Percentiles rank a stretch among this genome's conserved stretches.
phyloP scores from a whole-genome alignment of 2,113 vertebrate genomes.

The Xiphophorus hellerii region DNA sequence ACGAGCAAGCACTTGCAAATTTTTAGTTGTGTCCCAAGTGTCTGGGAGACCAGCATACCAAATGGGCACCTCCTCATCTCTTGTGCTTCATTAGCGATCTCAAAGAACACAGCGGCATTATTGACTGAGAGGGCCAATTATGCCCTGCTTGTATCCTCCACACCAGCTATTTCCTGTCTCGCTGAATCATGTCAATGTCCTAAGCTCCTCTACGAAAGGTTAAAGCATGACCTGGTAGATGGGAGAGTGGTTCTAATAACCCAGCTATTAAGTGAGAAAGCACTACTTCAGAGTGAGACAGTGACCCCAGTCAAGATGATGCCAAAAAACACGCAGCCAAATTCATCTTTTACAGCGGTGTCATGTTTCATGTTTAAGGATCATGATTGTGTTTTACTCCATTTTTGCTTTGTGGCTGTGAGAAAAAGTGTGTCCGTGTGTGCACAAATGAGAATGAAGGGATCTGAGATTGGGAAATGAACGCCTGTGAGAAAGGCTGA shows the following conservation, averaged over 20 bases:
- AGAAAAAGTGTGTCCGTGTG: conserved; percentile 13
- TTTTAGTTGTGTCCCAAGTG: conserved; percentile 24
- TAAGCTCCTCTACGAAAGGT: conserved; percentile 47
- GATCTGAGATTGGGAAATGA: conserved; percentile 58
- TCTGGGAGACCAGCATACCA: conserved; percentile 55
- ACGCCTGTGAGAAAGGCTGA: conserved; percentile 43
- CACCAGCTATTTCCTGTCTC: conserved; percentile 58
- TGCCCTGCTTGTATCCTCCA: conserved; percentile 66
- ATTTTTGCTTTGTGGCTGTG: conserved; percentile 12
- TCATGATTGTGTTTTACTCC: conserved; percentile 21
- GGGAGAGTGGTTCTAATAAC: conserved; percentile 56
- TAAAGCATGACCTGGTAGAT: conserved; percentile 48
- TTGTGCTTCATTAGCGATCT: conserved; percentile 62
- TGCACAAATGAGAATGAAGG: conserved; percentile 17
- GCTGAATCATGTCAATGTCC: conserved; percentile 57
- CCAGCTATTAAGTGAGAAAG: conserved; percentile 34
- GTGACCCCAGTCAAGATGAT: conserved; percentile 53
- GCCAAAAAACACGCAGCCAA: conserved; percentile 33
- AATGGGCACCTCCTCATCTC: conserved; percentile 43
- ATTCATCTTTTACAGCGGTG: conserved; percentile 1
- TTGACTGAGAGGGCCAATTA: conserved; percentile 63
- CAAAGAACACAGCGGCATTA: conserved; percentile 62
- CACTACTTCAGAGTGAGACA: conserved; percentile 12
- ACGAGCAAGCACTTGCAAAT: conserved; percentile 20
- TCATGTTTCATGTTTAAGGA: conserved; percentile 28